Conservation (phyloP, 2,797 vertebrate genomes). For the Enteromius mattozi region DNA sequence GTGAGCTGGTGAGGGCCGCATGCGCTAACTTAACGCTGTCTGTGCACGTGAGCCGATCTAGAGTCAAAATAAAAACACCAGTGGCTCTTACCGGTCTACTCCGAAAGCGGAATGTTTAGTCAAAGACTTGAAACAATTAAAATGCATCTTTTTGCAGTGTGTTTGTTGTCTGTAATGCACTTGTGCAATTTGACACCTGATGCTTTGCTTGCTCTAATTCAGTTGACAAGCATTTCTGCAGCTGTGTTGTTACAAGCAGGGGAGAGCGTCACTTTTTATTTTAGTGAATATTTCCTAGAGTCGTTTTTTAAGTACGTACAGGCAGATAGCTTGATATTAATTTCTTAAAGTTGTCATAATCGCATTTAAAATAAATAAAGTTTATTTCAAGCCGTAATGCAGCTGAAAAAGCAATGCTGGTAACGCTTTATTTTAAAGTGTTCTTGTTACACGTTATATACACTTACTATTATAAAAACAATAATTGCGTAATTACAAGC, state of each 20-base stretch:
- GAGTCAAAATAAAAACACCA: conserved; percentile 32
- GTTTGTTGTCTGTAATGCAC: background rate
- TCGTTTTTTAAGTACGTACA: background rate
- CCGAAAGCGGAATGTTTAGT: background rate
- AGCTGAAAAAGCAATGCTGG: background rate
- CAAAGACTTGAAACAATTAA: too few relatives aligned
- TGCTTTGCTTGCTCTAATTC: background rate
- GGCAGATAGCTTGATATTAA: too few relatives aligned
- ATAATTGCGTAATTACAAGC: background rate
- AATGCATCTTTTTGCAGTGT: background rate
- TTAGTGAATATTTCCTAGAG: background rate
- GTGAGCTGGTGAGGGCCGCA: background rate
- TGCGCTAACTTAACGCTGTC: background rate
- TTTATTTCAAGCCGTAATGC: background rate
- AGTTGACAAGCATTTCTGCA: background rate
- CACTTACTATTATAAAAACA: background rate
- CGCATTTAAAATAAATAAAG: background rate
- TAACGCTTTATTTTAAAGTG: background rate
- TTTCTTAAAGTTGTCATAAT: too few relatives aligned
- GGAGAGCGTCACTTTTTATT: background rate
- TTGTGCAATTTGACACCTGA: background rate
- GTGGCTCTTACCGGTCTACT: background rate
- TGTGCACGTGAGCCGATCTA: conserved; percentile 20
- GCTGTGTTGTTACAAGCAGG: background rate
- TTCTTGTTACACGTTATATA: background rate